phyloP scores from a whole-genome alignment of 2,888 invertebrate genomes.

The Bruchidius siliquastri region DNA sequence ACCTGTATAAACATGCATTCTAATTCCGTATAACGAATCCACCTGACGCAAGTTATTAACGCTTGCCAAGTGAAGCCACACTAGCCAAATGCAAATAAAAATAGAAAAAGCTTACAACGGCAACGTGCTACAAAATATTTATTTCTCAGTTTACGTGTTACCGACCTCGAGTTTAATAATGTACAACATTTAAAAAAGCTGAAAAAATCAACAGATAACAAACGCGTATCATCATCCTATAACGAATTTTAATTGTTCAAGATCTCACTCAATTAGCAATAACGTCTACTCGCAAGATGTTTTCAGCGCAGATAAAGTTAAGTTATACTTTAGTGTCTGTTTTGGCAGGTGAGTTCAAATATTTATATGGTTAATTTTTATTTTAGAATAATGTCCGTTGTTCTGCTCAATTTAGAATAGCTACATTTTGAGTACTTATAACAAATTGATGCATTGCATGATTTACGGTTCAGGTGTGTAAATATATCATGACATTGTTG shows the following conservation, averaged over 20 bases:
- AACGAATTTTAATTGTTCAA: not conserved
- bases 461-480: too few species aligned
- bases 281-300: not conserved
- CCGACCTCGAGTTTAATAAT: not conserved
- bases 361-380: not conserved
- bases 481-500: too few species aligned
- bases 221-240: not conserved
- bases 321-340: not conserved
- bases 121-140: not conserved
- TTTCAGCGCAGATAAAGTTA: not conserved
- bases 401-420: too few species aligned
- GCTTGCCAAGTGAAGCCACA: not conserved
- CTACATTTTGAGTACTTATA: too few species aligned
- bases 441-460: too few species aligned
- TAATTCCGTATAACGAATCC: not conserved
- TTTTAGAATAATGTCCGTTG: not conserved
- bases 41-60: not conserved
- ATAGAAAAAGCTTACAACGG: not conserved
- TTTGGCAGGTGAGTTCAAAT: not conserved
- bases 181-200: not conserved
- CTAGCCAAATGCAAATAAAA: not conserved
- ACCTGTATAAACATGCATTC: not conserved
- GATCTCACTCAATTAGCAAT: not conserved
- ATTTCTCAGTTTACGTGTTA: not conserved
- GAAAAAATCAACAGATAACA: not conserved